Conservation (phyloP, 2,113 vertebrate genomes). For the Haemorhous mexicanus region DNA sequence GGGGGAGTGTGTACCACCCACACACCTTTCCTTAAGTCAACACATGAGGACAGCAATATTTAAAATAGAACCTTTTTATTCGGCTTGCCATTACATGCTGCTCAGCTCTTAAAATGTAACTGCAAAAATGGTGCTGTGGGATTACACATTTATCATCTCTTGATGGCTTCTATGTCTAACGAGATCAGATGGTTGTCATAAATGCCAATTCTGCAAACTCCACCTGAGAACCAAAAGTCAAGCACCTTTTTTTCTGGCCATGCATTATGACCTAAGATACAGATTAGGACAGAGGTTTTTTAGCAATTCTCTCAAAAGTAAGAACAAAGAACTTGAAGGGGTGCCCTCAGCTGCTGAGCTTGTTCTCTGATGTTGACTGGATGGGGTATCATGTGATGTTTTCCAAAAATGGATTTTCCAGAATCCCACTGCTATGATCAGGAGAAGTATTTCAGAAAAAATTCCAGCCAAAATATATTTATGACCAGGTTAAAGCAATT, state of each 20-base stretch:
- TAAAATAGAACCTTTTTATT: neutral
- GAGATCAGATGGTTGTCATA: neutral
- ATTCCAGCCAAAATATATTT: neutral
- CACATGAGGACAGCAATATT: neutral
- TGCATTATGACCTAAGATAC: neutral
- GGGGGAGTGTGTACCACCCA: fast-evolving
- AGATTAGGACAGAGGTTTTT: neutral
- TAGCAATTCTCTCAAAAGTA: neutral
- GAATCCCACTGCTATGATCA: neutral
- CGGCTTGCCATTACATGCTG: neutral
- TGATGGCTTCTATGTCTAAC: neutral
- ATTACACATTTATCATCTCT: neutral
- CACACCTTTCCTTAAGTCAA: neutral
- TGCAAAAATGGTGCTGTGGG: neutral
- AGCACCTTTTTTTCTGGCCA: neutral
- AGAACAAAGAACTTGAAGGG: neutral
- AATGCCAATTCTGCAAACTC: neutral
- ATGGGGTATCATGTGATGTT: neutral
- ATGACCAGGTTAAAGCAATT: slow-evolving; percentile 15
- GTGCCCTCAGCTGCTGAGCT: neutral
- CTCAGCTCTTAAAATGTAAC: neutral
- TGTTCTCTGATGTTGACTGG: neutral
- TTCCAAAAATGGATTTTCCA: slow-evolving; percentile 23
- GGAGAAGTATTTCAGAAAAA: neutral
- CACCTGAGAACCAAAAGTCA: neutral